A percentile compares a stretch with the other conserved stretches of the same genome.
Evolutionary conservation across 1,140 invertebrate species (phyloP).

Genomic region (Eupristina koningsbergeri): DNA sequence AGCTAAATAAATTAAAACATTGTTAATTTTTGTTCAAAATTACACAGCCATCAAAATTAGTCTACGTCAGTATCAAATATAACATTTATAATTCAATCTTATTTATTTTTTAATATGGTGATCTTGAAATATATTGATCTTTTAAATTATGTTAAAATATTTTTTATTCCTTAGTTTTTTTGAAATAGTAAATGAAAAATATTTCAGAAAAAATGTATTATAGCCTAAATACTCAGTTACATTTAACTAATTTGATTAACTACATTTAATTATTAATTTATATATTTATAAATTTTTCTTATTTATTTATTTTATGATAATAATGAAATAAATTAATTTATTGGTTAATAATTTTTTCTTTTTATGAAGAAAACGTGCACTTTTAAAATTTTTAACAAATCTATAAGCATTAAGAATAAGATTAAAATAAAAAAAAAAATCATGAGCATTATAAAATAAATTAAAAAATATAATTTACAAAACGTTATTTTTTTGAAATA

Average conservation of each 20-base stretch:
- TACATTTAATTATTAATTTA: no score
- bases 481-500: no score
- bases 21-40: no score
- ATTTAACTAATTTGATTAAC: not conserved
- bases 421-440: not conserved
- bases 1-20: no score
- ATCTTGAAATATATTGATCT: no score
- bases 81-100: not conserved
- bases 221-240: not conserved
- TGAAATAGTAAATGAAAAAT: not conserved
- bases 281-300: no score
- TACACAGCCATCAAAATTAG: no score
- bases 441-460: no score
- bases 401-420: not conserved
- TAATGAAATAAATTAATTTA: not conserved
- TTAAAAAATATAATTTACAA: no score
- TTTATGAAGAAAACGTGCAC: not conserved
- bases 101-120: not conserved
- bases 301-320: not conserved
- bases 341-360: not conserved
- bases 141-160: no score
- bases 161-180: no score
- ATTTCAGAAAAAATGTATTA: not conserved
- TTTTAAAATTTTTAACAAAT: not conserved
- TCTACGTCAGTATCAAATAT: no score